These are phyloP conservation scores for Lates japonicus DNA, from an alignment of 2,797 vertebrate species.

Conservation along the genomic window DNA sequence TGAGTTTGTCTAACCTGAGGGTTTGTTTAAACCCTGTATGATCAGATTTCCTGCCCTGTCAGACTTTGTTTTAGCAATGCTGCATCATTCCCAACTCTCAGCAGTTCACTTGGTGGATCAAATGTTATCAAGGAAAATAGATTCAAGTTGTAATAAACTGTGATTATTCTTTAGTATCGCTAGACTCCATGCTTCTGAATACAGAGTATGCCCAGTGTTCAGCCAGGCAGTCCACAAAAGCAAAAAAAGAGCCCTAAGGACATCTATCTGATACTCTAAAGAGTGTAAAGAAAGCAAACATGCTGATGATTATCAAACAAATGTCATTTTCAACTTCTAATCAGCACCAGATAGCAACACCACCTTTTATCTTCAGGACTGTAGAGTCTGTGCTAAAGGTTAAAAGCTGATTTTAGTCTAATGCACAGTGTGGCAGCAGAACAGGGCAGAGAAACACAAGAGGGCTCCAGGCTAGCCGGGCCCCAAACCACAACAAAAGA, in stretches of 20 bases:
- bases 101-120: neutral
- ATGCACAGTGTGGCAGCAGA: slow-evolving; percentile 40
- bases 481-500: slow-evolving; percentile 78
- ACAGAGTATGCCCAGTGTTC: neutral
- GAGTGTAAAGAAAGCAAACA: slow-evolving; percentile 28
- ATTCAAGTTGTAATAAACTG: neutral
- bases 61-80: neutral
- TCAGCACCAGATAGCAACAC: slow-evolving; percentile 21
- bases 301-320: slow-evolving; percentile 22
- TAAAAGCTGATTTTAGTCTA: slow-evolving; percentile 34
- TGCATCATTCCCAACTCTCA: neutral
- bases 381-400: slow-evolving; percentile 33
- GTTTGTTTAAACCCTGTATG: neutral
- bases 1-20: neutral
- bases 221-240: neutral
- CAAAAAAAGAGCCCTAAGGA: neutral
- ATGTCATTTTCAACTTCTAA: slow-evolving; percentile 36
- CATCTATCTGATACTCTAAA: slow-evolving; percentile 11
- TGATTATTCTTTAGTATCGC: neutral
- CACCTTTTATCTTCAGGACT: slow-evolving; percentile 18
- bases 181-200: neutral
- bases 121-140: slow-evolving; percentile 1
- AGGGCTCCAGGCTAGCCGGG: slow-evolving; percentile 43
- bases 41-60: neutral
- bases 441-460: slow-evolving; percentile 52